Evolutionary conservation across 2,888 invertebrate genomes (phyloP).

Genomic region (Agrotis exclamationis): DNA sequence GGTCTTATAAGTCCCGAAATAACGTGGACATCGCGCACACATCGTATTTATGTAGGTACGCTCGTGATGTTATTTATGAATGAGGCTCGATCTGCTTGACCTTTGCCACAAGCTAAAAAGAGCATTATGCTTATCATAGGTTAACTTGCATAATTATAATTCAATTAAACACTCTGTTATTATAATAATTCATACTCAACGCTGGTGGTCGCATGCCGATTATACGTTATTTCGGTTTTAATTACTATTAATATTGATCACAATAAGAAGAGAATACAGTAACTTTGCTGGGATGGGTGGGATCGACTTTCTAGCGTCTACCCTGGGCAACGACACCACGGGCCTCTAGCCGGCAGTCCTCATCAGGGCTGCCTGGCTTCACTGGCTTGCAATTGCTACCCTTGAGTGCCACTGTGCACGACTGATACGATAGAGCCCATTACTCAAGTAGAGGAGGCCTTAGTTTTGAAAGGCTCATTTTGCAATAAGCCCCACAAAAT

Average conservation of each 20-base stretch:
- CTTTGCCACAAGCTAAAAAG: slow-evolving; percentile 22
- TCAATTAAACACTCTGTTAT: slow-evolving; percentile 31
- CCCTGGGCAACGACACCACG: too few relatives aligned
- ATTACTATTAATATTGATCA: slow-evolving; percentile 26
- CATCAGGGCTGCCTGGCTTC: too few relatives aligned
- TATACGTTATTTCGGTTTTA: neutral
- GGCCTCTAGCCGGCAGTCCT: too few relatives aligned
- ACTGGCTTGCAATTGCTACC: too few relatives aligned
- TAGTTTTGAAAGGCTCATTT: neutral
- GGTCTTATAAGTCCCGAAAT: too few relatives aligned
- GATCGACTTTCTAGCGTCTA: neutral
- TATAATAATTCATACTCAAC: slow-evolving; percentile 20
- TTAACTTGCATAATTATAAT: slow-evolving; percentile 27
- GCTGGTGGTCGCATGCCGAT: slow-evolving; percentile 36
- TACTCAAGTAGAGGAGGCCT: too few relatives aligned
- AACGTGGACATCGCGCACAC: too few relatives aligned
- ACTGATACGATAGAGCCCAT: too few relatives aligned
- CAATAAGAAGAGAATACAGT: neutral
- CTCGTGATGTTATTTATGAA: neutral
- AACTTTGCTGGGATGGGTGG: too few relatives aligned
- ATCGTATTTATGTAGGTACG: too few relatives aligned
- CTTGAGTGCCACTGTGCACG: too few relatives aligned
- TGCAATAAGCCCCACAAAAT: neutral
- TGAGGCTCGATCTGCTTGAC: neutral
- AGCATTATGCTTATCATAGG: slow-evolving; percentile 27